Base-by-base conservation (phyloP, 2,888 invertebrate species). In the Anthrax anthrax region DNA sequence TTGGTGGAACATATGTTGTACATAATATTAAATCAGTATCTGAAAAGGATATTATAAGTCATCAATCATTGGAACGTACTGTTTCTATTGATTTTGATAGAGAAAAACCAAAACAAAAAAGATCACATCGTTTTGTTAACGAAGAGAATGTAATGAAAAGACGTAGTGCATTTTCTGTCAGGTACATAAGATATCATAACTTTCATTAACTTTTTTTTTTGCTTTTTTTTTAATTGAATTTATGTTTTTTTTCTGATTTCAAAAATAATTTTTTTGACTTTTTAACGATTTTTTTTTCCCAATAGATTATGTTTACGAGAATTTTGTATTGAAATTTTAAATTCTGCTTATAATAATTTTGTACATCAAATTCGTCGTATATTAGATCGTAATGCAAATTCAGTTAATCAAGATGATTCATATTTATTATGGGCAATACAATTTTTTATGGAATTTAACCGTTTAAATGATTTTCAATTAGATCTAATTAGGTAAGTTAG, bases 391-490 rank as follows among this genome's bases (percentile, higher is more conserved):
- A 75, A 75, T 5, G 73, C 80, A 54, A 74, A 75, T 8, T 75
- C 80, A 55, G 78, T 80, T 1, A 84, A 84, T 61, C 80, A 90
- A 63, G 96, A 96, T 68, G 90, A 94, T 63, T 86, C 88, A 0
- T 94, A 92, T 67, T 92, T 94, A 66, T 72, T 96, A 51, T 95
- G 94, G 92, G 83, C 89, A 9, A 74, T 95, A 56, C 81, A 84
- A 60, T 96, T 95, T 71, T 96, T 96, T 68, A 94, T 96, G 91
- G 90, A 92, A 68, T 96, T 96, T 69, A 95, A 94, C 73, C 79
- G 96, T 54, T 75, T 81, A 58, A 82, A 87, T 65, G 80, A 85
- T 59, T 86, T 89, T 62, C 78, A 87, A 70, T 80, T 94, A 53
- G 87, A 90, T 65, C 74, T 88, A 57, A 84, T 95, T 55, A 88